A percentile compares a stretch with the other conserved stretches of the same genome.
These are phyloP conservation scores for Magallana angulata DNA, from an alignment of 1,140 invertebrate species.

Conservation along the genomic window DNA sequence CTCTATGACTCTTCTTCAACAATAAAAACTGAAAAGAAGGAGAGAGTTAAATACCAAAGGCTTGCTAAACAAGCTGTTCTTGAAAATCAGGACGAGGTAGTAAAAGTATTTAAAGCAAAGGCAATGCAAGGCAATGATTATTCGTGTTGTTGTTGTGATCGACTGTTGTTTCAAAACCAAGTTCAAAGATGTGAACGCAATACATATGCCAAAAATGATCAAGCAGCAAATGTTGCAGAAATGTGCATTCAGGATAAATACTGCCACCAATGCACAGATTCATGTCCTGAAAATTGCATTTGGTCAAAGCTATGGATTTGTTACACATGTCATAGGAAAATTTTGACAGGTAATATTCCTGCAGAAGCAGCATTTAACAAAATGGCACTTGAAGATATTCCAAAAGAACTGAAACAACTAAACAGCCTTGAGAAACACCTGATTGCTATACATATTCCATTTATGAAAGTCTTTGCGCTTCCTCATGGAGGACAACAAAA, in stretches of 20 bases:
- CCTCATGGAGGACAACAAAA: slow-evolving; percentile 32
- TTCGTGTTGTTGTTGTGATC: slow-evolving; percentile 30
- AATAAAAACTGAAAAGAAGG: neutral
- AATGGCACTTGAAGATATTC: too few species aligned
- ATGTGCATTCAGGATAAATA: slow-evolving; percentile 32
- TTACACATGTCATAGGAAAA: slow-evolving; percentile 33
- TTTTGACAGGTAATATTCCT: too few species aligned
- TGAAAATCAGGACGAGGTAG: neutral
- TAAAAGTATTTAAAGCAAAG: neutral
- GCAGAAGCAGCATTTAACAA: too few species aligned
- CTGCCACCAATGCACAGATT: neutral
- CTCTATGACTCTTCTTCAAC: neutral
- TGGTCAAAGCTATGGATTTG: slow-evolving; percentile 32
- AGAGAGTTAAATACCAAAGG: too few species aligned
- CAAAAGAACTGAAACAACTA: too few species aligned
- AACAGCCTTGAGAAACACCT: too few species aligned
- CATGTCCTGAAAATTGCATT: neutral
- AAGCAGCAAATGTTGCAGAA: neutral
- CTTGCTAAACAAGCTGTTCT: too few species aligned
- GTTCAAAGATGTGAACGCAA: slow-evolving; percentile 6
- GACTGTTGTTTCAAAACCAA: slow-evolving; percentile 30
- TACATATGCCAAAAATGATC: neutral
- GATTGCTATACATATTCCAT: too few species aligned
- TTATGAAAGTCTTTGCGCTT: slow-evolving; percentile 23
- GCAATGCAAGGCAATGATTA: neutral